Percentiles rank a stretch among this genome's conserved stretches.
Conservation (phyloP, 2,113 vertebrate species). For the Scomber scombrus region DNA sequence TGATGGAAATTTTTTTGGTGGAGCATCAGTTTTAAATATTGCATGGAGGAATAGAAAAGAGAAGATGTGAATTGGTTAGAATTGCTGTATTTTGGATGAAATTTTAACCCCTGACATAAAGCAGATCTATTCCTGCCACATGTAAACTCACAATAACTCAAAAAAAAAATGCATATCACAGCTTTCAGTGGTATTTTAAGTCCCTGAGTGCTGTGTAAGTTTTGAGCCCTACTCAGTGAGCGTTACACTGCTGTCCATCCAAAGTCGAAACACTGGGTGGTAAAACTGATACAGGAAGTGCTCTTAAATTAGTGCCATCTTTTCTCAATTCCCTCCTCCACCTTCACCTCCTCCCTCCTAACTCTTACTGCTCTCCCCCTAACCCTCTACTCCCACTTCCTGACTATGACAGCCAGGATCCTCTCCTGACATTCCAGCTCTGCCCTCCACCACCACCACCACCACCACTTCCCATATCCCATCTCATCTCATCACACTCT, state of each 20-base stretch:
- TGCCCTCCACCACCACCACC: slow-evolving; percentile 20
- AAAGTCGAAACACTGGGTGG: background rate
- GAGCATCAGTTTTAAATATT: background rate
- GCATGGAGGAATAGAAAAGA: background rate
- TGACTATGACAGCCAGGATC: slow-evolving; percentile 90
- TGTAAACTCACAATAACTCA: background rate
- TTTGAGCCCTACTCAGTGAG: background rate
- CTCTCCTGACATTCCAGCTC: slow-evolving; percentile 82
- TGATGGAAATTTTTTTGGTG: too few species aligned
- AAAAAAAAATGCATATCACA: background rate
- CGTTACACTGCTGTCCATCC: background rate
- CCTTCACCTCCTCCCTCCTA: slow-evolving; percentile 70
- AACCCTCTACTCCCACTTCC: slow-evolving; percentile 85
- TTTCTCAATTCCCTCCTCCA: slow-evolving; percentile 62
- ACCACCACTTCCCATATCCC: slow-evolving; percentile 18
- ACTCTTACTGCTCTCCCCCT: slow-evolving; percentile 76
- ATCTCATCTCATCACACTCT: slow-evolving; percentile 45
- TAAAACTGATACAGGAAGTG: slow-evolving; percentile 53
- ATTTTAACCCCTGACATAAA: too few species aligned
- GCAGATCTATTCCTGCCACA: too few species aligned
- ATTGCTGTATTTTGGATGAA: background rate
- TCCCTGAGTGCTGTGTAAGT: background rate
- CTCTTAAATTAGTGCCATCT: slow-evolving; percentile 86
- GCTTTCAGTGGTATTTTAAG: background rate
- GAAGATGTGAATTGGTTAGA: background rate